These are phyloP conservation scores for Synanceia verrucosa DNA, from an alignment of 2,797 vertebrate genomes.

Conservation along the genomic window DNA sequence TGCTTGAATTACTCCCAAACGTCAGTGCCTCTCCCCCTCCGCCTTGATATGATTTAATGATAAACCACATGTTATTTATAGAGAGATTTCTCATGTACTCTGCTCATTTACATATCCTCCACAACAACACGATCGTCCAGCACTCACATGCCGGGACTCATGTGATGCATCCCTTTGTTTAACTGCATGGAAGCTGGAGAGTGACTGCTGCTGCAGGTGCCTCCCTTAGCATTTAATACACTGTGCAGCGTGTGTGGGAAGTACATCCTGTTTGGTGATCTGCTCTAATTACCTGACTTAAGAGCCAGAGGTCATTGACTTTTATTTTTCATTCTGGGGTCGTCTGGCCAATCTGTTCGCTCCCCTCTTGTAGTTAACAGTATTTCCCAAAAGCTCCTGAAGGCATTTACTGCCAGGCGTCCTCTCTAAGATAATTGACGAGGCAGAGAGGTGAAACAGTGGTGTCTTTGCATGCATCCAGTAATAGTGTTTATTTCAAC, in stretches of 20 bases:
- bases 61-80: constrained; percentile 40
- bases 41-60: constrained; percentile 6
- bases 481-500: too few relatives aligned
- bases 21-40: background rate
- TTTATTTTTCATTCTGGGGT: background rate
- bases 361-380: background rate
- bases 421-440: background rate
- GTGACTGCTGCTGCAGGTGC: background rate
- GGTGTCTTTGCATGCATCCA: background rate
- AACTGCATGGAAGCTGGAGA: constrained; percentile 2
- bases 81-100: background rate
- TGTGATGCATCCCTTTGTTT: background rate
- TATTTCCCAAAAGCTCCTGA: background rate
- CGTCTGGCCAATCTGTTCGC: background rate
- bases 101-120: constrained; percentile 38
- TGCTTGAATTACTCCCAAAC: background rate
- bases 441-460: background rate
- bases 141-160: background rate
- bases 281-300: background rate
- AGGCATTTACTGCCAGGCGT: background rate
- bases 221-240: background rate
- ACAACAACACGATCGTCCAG: background rate
- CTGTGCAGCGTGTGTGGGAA: background rate
- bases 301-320: constrained; percentile 7
- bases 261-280: background rate